These are phyloP conservation scores for Danio aesculapii DNA, from an alignment of 2,797 vertebrate species.

Conservation along the genomic window DNA sequence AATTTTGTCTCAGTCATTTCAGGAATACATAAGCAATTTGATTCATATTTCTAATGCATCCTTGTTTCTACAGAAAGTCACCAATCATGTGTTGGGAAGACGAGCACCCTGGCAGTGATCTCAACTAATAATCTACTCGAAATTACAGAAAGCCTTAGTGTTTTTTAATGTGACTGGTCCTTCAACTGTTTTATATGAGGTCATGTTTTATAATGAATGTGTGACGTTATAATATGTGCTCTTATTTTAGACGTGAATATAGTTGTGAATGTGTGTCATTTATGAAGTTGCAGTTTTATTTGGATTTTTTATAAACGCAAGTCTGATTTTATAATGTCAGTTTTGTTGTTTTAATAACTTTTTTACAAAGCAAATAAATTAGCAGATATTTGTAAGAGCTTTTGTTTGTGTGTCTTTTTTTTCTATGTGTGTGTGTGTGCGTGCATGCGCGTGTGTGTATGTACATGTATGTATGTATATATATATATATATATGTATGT, in stretches of 20 bases:
- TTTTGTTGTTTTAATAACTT: background rate
- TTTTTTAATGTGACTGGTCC: background rate
- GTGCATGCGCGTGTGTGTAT: too few species aligned
- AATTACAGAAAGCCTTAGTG: background rate
- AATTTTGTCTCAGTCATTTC: background rate
- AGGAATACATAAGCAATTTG: background rate
- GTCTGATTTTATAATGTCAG: background rate
- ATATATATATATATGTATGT: too few species aligned
- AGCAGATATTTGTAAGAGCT: constrained; percentile 8
- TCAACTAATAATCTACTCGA: background rate
- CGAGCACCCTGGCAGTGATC: constrained; percentile 37
- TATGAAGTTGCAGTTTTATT: background rate
- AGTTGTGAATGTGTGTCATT: constrained; percentile 1
- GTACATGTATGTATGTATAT: too few species aligned
- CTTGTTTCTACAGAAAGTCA: constrained; percentile 54
- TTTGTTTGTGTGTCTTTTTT: background rate
- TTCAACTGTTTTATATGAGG: background rate
- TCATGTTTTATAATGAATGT: background rate
- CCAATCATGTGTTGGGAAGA: constrained; percentile 52
- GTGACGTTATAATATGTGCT: background rate
- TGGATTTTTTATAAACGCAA: background rate
- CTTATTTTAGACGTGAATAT: background rate
- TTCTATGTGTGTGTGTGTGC: too few species aligned
- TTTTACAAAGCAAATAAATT: constrained; percentile 29
- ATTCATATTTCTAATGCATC: background rate